Conservation (phyloP, 2,113 vertebrate genomes). For the Symphodus melops region DNA sequence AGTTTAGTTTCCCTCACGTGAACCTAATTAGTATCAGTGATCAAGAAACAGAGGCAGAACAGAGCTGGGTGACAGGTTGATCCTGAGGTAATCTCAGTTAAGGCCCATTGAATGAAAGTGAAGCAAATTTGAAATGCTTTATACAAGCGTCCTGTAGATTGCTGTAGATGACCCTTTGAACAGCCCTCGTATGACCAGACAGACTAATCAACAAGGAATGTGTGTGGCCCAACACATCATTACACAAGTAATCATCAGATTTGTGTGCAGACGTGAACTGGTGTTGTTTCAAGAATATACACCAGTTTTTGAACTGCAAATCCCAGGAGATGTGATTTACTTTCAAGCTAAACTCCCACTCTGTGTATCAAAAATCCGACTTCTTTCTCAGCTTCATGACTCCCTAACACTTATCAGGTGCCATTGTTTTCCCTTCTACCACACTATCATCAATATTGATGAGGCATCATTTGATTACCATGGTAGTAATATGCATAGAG, state of each 20-base stretch:
- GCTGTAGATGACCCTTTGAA: conserved; percentile 20
- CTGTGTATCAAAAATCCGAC: conserved; percentile 17
- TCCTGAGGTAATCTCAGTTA: conserved; percentile 38
- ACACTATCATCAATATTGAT: conserved; percentile 65
- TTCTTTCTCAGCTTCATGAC: conserved; percentile 13
- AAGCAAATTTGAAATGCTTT: conserved; percentile 25
- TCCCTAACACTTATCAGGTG: conserved; percentile 43
- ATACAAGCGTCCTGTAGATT: conserved; percentile 6
- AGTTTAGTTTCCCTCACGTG: conserved; percentile 23
- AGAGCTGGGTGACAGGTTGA: conserved; percentile 41
- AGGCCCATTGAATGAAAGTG: conserved; percentile 27
- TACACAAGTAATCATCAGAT: background rate
- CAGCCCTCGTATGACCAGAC: conserved; percentile 5
- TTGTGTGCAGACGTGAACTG: conserved; percentile 1
- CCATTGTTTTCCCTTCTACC: conserved; percentile 43
- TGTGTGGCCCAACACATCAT: conserved; percentile 24
- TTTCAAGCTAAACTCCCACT: conserved; percentile 28
- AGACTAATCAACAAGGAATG: conserved; percentile 7
- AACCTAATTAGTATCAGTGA: conserved; percentile 36
- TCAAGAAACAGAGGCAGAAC: conserved; percentile 37
- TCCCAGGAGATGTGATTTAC: conserved; percentile 1
- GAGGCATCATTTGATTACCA: conserved; percentile 69
- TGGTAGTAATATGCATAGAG: conserved; percentile 59
- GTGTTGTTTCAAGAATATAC: background rate
- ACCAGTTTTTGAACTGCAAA: background rate